Percentiles rank a stretch among this genome's conserved stretches.
Evolutionary conservation across 92 coral and sea anemone species (phyloP).

Genomic region (Parazoanthus atlanticus): DNA sequence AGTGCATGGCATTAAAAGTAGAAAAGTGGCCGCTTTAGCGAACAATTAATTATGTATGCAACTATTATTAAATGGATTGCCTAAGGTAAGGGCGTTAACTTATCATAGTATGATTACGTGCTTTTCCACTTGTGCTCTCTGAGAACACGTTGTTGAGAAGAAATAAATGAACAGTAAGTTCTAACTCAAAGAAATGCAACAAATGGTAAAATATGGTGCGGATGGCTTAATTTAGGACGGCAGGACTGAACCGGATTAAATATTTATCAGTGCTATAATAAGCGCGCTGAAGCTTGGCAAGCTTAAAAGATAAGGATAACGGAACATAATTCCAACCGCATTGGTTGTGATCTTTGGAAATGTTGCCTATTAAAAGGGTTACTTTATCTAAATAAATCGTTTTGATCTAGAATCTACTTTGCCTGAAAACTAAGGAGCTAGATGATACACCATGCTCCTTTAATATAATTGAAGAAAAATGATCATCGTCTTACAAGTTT

Average conservation of each 20-base stretch:
- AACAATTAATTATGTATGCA: no score
- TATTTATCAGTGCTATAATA: background rate
- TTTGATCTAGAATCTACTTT: no score
- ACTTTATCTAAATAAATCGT: no score
- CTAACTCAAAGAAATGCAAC: background rate
- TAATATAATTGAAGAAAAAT: no score
- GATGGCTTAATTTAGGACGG: background rate
- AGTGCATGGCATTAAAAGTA: no score
- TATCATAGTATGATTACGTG: no score
- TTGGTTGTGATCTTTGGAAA: background rate
- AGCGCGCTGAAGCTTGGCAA: background rate
- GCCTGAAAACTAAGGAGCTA: background rate
- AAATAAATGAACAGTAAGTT: background rate
- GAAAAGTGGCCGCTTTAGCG: no score
- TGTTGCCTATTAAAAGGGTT: background rate
- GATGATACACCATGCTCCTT: no score
- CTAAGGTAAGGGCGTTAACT: no score
- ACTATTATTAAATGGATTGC: no score
- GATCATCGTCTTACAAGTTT: no score
- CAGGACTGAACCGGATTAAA: slow-evolving; percentile 5
- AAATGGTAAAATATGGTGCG: background rate
- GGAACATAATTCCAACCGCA: background rate
- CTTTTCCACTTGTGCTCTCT: no score
- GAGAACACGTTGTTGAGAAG: background rate
- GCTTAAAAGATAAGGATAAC: background rate